Conservation (phyloP, 2,888 invertebrate species). For the Dioctria linearis region DNA sequence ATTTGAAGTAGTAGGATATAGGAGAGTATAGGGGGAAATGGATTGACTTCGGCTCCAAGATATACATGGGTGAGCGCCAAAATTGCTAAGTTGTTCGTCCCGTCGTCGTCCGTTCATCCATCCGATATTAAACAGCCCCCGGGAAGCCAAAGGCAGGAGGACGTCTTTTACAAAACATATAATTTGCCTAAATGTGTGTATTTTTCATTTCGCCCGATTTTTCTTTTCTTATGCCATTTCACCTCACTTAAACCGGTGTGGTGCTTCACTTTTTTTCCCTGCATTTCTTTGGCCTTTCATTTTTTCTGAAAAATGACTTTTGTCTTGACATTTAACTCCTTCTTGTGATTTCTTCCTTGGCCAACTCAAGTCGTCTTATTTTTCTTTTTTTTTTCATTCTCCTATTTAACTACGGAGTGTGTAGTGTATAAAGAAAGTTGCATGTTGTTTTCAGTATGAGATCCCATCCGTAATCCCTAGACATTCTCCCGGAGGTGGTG, state of each 20-base stretch:
- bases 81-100: background rate
- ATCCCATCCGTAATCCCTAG: slow-evolving; percentile 28
- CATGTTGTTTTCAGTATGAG: slow-evolving; percentile 30
- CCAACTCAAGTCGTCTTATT: background rate
- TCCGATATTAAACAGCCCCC: background rate
- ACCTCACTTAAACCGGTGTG: background rate
- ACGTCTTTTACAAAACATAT: slow-evolving; percentile 45
- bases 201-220: slow-evolving; percentile 40
- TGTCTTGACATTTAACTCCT: slow-evolving; percentile 59
- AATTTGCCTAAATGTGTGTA: slow-evolving; percentile 53
- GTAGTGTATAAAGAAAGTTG: background rate
- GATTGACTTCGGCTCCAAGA: background rate
- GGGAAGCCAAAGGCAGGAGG: slow-evolving; percentile 21
- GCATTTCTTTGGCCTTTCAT: slow-evolving; percentile 49
- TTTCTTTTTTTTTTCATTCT: background rate
- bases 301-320: slow-evolving; percentile 59
- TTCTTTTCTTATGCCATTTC: slow-evolving; percentile 3
- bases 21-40: background rate
- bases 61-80: slow-evolving; percentile 4
- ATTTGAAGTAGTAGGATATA: background rate
- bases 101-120: background rate
- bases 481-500: slow-evolving; percentile 6
- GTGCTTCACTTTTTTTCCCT: slow-evolving; percentile 21
- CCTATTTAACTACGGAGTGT: background rate
- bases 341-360: slow-evolving; percentile 53